Percentiles rank a stretch among this genome's conserved stretches.
These are phyloP conservation scores for Ennomos fuscantarius DNA, from an alignment of 2,888 invertebrate species.

Conservation along the genomic window DNA sequence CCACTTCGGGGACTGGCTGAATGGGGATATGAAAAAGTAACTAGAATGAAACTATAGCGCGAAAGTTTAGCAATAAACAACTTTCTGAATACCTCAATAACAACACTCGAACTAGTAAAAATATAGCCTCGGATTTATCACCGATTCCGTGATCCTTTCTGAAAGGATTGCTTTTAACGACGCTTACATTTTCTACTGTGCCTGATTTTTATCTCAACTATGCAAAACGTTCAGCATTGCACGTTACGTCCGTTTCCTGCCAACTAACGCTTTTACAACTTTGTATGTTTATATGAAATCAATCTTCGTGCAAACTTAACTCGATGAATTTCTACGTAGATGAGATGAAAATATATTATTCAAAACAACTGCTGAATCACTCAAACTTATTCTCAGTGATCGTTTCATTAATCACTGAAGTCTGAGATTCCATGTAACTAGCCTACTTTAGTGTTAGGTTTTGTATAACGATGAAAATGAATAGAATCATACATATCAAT, in stretches of 20 bases:
- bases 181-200: not conserved
- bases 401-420: too few relatives aligned
- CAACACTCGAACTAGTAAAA: too few relatives aligned
- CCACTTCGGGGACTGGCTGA: conserved; percentile 28
- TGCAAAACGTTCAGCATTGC: not conserved
- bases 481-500: too few relatives aligned
- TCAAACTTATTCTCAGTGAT: not conserved
- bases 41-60: too few relatives aligned
- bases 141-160: not conserved
- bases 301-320: conserved; percentile 6
- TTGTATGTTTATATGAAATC: not conserved
- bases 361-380: conserved; percentile 24
- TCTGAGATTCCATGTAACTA: too few relatives aligned
- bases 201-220: not conserved
- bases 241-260: not conserved
- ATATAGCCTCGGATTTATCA: not conserved
- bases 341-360: conserved; percentile 26
- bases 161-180: not conserved
- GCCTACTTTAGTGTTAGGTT: too few relatives aligned
- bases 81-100: too few relatives aligned
- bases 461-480: too few relatives aligned
- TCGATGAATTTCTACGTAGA: conserved; percentile 17
- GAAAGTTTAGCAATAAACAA: too few relatives aligned
- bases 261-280: not conserved
- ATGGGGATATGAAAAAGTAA: conserved; percentile 11